phyloP scores from a whole-genome alignment of 2,113 vertebrate genomes.

The Phocoena sinus region DNA sequence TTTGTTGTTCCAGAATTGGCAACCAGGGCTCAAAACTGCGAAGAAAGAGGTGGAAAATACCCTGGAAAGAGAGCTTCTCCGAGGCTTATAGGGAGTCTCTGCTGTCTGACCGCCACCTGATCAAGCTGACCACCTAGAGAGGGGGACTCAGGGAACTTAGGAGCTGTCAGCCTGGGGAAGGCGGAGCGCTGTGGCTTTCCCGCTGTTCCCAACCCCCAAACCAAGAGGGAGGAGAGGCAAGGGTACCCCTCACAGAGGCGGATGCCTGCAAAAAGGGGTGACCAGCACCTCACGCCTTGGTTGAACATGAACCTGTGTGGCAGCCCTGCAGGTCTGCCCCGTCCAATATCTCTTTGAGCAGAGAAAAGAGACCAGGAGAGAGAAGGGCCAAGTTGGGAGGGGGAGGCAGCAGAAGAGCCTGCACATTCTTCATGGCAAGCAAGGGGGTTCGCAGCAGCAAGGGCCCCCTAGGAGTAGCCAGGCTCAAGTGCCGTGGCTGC shows the following conservation, averaged over 20 bases:
- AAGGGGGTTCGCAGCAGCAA: background rate
- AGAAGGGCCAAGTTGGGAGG: background rate
- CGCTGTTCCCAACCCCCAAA: background rate
- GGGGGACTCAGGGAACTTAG: background rate
- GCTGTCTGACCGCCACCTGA: background rate
- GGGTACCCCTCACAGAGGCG: background rate
- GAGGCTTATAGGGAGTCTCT: background rate
- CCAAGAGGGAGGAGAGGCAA: background rate
- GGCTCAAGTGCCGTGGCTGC: background rate
- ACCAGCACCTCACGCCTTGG: background rate
- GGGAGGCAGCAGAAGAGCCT: background rate
- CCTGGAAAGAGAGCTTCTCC: background rate
- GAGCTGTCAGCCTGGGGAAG: background rate
- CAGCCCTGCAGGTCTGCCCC: rapidly evolving
- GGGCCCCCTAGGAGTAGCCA: background rate
- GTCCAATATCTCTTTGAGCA: background rate
- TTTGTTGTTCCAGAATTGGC: background rate
- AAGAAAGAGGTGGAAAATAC: background rate
- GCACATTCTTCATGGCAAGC: rapidly evolving
- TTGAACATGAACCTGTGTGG: background rate
- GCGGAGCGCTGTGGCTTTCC: background rate
- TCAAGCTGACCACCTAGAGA: background rate
- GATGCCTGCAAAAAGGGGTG: background rate
- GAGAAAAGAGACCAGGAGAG: background rate
- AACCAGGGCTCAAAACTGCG: background rate